Evolutionary conservation across 1,140 invertebrate species (phyloP), one percentile per base, ranked within the genome.

Genomic region (Listronotus oregonensis): DNA sequence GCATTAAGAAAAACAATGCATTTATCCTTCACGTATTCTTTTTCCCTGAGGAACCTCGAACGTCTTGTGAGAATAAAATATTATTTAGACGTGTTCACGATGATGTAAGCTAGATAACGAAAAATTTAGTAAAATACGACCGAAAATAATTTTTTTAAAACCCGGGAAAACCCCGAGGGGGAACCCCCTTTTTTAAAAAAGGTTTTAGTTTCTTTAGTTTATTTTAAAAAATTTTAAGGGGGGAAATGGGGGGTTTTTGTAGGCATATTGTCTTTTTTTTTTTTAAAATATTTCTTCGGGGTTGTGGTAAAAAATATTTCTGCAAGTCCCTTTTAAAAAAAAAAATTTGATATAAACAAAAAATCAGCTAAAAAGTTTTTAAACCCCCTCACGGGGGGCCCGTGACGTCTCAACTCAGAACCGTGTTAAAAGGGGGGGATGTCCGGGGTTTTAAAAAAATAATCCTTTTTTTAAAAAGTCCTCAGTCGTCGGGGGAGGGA

Each of bases 41-140:
- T 64, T 64, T 64, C 61, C 61, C 61, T 64, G 51, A 64, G 52
- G 61, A 64, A 64, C 51, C 27, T 15, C 39, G 44, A 27, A 12
- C 51, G 64, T 40, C 47, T 70, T 64, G 68, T 70, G 68, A 70
- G 68, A 67, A 70, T 65, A 65, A 63, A 68, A 71, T 69, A 69
- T 64, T 66, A 61, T 69, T 67, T 67, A 56, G 66, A 73, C 71
- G 71, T 73, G 71, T 65, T 67, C 54, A 64, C 66, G 71, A 73
- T 73, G 68, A 71, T 65, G 68, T 73, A 66, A 65, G 44, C 44
- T 63, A 73, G 71, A 73, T 73, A 73, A 73, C 39, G 50, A 62
- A 70, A n/a, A 60, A 67, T 69, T 72, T 69, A 47, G 43, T 71
- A 71, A 73, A 69, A 72, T 68, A 72, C 60, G 61, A 50, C 64